Percentiles rank a stretch among this genome's conserved stretches.
Conservation (phyloP, 2,888 invertebrate species). For the Heteropelma amictum region DNA sequence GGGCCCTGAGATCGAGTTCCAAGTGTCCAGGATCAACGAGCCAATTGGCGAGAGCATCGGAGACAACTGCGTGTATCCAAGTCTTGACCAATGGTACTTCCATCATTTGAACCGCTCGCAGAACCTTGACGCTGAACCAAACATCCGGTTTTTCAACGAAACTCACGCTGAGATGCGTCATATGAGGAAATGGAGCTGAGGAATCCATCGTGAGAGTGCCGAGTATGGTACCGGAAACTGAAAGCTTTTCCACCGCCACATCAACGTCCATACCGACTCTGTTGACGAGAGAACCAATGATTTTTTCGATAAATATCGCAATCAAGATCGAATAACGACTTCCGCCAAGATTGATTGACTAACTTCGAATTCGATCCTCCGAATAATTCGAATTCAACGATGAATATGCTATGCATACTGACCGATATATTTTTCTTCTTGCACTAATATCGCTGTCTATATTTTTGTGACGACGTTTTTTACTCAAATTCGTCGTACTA, state of each 20-base stretch:
- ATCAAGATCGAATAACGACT: not conserved
- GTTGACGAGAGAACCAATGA: too few relatives aligned
- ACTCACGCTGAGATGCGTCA: slow-evolving; percentile 78
- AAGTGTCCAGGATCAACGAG: slow-evolving; percentile 78
- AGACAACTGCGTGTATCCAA: slow-evolving; percentile 80
- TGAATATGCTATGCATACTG: too few relatives aligned
- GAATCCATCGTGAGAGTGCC: slow-evolving; percentile 78
- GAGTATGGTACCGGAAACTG: slow-evolving; percentile 78
- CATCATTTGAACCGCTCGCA: slow-evolving; percentile 79
- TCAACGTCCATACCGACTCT: slow-evolving; percentile 79
- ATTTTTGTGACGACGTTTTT: too few relatives aligned
- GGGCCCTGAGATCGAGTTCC: slow-evolving; percentile 71
- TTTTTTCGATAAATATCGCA: too few relatives aligned
- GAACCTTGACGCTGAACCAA: slow-evolving; percentile 79
- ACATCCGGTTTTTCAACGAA: slow-evolving; percentile 80
- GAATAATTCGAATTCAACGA: too few relatives aligned
- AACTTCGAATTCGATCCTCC: too few relatives aligned
- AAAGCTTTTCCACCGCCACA: slow-evolving; percentile 79
- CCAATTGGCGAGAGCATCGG: slow-evolving; percentile 78
- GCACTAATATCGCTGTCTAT: too few relatives aligned
- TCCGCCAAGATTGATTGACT: not conserved
- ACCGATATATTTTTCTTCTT: too few relatives aligned
- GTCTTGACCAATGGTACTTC: slow-evolving; percentile 80
- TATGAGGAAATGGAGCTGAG: slow-evolving; percentile 79
- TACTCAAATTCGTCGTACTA: too few relatives aligned